These are phyloP conservation scores for Rattus rattus DNA, from an alignment of 2,113 vertebrate species.

Conservation along the genomic window DNA sequence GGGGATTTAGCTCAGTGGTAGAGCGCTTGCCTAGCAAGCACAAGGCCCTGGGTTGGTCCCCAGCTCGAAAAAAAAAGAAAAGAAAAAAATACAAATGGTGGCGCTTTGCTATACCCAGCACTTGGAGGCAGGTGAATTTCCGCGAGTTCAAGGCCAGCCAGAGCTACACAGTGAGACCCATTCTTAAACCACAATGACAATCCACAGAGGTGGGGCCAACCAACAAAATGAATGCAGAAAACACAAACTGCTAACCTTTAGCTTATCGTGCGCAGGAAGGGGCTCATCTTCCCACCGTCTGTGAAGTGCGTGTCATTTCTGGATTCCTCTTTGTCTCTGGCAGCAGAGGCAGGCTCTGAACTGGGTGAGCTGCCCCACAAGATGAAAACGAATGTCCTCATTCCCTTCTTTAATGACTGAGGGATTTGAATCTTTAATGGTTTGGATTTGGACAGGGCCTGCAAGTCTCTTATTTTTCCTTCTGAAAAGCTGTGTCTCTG, in stretches of 20 bases:
- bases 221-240: background rate
- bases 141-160: background rate
- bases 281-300: background rate
- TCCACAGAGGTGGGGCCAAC: background rate
- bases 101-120: background rate
- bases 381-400: background rate
- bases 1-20: too few species aligned
- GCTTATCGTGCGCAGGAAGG: background rate
- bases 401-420: background rate
- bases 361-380: background rate
- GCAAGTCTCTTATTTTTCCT: background rate
- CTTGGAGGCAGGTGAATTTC: background rate
- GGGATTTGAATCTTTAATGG: background rate
- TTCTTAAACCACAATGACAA: background rate
- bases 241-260: background rate
- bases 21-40: too few species aligned
- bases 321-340: background rate
- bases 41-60: too few species aligned
- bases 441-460: background rate
- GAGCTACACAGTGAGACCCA: background rate
- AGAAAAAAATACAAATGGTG: background rate
- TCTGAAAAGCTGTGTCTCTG: background rate
- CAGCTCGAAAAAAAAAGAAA: too few species aligned
- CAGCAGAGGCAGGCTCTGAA: background rate
- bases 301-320: background rate